phyloP scores from a whole-genome alignment of 2,888 invertebrate species.

The Drosophila nr. medialis region DNA sequence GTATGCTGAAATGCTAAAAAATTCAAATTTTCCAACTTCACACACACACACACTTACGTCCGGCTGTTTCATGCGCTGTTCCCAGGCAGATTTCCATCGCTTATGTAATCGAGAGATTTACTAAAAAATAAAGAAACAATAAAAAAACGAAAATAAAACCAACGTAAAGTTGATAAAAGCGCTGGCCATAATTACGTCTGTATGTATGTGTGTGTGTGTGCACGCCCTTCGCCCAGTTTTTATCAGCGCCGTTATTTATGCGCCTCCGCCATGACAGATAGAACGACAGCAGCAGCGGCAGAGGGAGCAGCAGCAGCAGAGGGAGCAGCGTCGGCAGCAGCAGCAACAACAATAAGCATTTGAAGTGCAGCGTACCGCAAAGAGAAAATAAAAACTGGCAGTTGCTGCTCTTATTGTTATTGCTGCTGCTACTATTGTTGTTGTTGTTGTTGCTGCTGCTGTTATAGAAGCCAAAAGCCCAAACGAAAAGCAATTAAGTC shows the following conservation, averaged over 20 bases:
- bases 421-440: constrained; percentile 20
- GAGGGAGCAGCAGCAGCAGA: constrained; percentile 20
- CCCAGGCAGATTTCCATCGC: constrained; percentile 66
- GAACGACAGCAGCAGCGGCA: constrained; percentile 39
- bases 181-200: constrained; percentile 71
- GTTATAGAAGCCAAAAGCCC: constrained; percentile 61
- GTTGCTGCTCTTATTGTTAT: constrained; percentile 27
- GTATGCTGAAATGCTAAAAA: constrained; percentile 40
- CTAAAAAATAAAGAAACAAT: constrained; percentile 54
- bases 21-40: constrained; percentile 72
- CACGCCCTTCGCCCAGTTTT: constrained; percentile 76
- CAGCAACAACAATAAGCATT: constrained; percentile 59
- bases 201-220: constrained; percentile 21
- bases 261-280: constrained; percentile 65
- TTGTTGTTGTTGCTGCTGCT: constrained; percentile 29
- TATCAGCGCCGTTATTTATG: constrained; percentile 75
- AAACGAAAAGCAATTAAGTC: constrained; percentile 79
- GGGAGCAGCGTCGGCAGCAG: constrained; percentile 13
- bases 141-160: constrained; percentile 37
- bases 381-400: constrained; percentile 59
- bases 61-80: constrained; percentile 37
- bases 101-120: constrained; percentile 6
- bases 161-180: constrained; percentile 69
- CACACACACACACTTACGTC: constrained; percentile 35
- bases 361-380: constrained; percentile 77